Evolutionary conservation across 2,888 invertebrate genomes (phyloP), one percentile per base, ranked within the genome.

Genomic region (Congeria kusceri): DNA sequence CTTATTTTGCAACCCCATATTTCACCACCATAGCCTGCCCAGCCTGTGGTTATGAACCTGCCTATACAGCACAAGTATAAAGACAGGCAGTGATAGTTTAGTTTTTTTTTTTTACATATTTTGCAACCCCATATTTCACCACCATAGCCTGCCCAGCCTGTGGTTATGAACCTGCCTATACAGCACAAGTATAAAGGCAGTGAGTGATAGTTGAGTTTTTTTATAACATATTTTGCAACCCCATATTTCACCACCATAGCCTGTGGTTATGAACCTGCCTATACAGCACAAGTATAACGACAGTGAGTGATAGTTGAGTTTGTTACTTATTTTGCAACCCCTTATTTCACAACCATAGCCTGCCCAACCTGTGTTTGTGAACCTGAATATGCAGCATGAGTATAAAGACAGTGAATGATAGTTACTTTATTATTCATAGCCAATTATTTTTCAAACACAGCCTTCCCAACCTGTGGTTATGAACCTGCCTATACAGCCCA

Each of bases 121-220:
- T 49, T 49, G 49, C 49, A 49, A 49, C 7, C 5, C 20, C 3
- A 20, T 20, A 49, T 49, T 49, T 49, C 20, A 20, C 49, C 4
- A 49, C 18, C 20, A 49, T 32, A 4, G 9, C 4, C 32, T 32
- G 32, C 32, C 32, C 32, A 32, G 9, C 32, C 32, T 9, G 4
- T 9, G 4, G 32, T 32, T 32, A 32, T 62, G 28, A 62, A 62
- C 15, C 25, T 63, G 20, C 67, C 67, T 11, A 25, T 75, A 59
- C 68, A 68, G 25, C 69, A 64, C 32, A 68, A 69, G 39, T 74
- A 61, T 57, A 61, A 68, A 39, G 62, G 56, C 47, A 75, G 75
- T 75, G 44, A 64, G 75, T 68, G 53, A n/a, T n/a, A n/a, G n/a
- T 44, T 44, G 46, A 9, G n/a, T n/a, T 44, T 9, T 44, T 13